Base-by-base conservation (phyloP, 2,113 vertebrate species). In the Raphicerus campestris region DNA sequence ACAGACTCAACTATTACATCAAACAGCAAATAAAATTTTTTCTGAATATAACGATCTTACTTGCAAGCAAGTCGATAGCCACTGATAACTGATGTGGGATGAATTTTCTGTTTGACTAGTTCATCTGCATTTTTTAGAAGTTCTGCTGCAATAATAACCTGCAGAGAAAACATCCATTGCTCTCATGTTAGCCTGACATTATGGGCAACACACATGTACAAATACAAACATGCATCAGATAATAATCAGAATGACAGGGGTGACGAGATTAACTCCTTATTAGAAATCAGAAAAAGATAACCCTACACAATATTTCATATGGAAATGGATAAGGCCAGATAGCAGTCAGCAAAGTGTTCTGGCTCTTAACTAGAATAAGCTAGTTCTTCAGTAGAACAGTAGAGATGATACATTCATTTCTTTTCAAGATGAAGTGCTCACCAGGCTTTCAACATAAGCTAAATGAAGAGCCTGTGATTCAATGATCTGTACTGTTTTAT, bases 21-120 rank as follows among this genome's bases (percentile, higher is more conserved):
- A 92, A 66, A 26, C 7, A 86, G 51, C 16, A 61, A 6, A 53
- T 4, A 60, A 60, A 51, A 17, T 53, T 85, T 81, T 89, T 58
- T 78, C 32, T 83, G 2, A 73, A 87, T 20, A 35, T 35, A 92
- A 84, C n/a, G 61, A 51, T 98, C 99, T 99, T 99, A 99, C 99
- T 99, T 99, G 99, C 99, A 99, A 94, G 99, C 99, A 98, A 99
- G 99, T 70, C 99, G 99, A 97, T 99, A 99, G 98, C 99, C 99
- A 96, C 99, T 99, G 92, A 99, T 99, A 92, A 99, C 98, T 32
- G 99, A 99, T 1, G 99, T 99, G 92, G 99, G 99, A 96, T 99
- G 99, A 96, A 99, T 99, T 98, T 99, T 99, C 99, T 99, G 99
- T 97, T 99, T 99, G 93, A 99, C 99, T 80, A 99, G 98, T 95